Percentiles rank a stretch among this genome's conserved stretches.
phyloP scores from a whole-genome alignment of 2,113 vertebrate genomes.

The Amphiprion percula region DNA sequence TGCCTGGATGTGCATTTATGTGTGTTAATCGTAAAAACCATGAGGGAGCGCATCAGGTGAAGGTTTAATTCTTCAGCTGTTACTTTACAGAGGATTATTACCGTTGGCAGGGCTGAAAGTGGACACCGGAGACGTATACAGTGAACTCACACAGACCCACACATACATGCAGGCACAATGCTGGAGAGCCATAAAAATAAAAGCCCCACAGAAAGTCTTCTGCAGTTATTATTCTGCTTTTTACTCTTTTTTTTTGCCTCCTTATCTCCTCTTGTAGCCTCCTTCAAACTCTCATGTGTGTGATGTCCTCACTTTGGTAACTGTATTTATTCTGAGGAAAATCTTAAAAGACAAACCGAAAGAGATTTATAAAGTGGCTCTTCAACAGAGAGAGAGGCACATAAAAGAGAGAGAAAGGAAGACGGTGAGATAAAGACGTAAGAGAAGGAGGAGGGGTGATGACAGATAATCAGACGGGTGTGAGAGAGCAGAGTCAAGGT shows the following conservation, averaged over 20 bases:
- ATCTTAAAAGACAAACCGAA: neutral
- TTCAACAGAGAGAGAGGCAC: neutral
- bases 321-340: constrained; percentile 5
- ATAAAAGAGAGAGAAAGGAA: neutral
- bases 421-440: constrained; percentile 17
- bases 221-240: constrained; percentile 54
- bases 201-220: constrained; percentile 53
- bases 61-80: constrained; percentile 61
- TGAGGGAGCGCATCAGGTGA: constrained; percentile 30
- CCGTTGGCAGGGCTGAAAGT: constrained; percentile 42
- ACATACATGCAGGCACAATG: constrained; percentile 26
- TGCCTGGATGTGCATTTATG: neutral
- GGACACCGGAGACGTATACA: constrained; percentile 43
- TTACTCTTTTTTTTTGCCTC: constrained; percentile 32
- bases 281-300: neutral
- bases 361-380: neutral
- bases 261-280: neutral
- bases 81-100: constrained; percentile 56
- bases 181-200: constrained; percentile 57
- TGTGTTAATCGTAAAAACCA: constrained; percentile 24
- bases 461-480: constrained; percentile 75
- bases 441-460: constrained; percentile 47
- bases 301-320: neutral
- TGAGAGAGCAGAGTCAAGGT: constrained; percentile 56
- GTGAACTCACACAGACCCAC: constrained; percentile 13